phyloP scores from a whole-genome alignment of 2,797 vertebrate genomes.

The Lepidocolaptes lacrymiger region DNA sequence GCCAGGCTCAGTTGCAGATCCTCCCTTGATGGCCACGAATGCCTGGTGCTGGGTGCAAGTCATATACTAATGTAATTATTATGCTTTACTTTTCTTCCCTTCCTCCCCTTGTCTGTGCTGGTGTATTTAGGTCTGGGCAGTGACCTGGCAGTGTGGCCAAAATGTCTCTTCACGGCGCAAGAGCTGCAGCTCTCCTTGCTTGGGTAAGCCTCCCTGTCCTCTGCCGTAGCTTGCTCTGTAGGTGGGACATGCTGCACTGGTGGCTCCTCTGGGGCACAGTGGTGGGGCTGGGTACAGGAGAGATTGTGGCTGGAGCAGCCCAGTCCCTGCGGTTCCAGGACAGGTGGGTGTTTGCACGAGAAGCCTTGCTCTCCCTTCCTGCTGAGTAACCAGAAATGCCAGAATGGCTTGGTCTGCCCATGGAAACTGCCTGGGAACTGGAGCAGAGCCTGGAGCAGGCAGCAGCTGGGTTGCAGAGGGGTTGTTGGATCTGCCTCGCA shows the following conservation, averaged over 20 bases:
- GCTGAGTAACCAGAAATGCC: background rate
- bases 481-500: background rate
- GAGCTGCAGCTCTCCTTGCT: constrained; percentile 76
- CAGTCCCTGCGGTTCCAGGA: background rate
- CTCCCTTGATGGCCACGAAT: fast-evolving
- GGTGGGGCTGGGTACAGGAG: too few relatives aligned
- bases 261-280: fast-evolving
- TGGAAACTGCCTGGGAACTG: background rate
- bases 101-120: background rate
- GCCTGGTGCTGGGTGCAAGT: background rate
- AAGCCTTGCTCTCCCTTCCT: background rate
- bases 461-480: background rate
- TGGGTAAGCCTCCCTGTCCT: constrained; percentile 76
- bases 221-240: fast-evolving
- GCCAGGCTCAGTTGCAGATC: background rate
- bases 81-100: background rate
- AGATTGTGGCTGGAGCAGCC: background rate
- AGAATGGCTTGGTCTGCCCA: background rate
- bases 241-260: background rate
- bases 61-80: background rate
- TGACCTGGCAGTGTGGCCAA: constrained; percentile 35
- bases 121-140: background rate
- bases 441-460: background rate
- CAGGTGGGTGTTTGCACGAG: background rate
- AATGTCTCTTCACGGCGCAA: constrained; percentile 77